Conservation (phyloP, 2,888 invertebrate species). For the Drosophila dives region DNA sequence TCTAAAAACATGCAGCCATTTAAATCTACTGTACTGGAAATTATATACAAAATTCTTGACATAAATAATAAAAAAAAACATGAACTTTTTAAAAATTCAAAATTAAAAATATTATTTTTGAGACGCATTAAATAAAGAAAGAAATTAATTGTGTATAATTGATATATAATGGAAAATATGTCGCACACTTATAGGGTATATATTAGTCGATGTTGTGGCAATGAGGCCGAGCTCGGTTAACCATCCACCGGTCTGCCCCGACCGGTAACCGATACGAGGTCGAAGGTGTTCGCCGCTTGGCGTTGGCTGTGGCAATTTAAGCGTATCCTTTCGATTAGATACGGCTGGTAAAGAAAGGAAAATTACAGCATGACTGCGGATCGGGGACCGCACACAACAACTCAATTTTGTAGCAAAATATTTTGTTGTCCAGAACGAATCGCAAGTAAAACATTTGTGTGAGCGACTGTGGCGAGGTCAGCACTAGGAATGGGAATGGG, state of each 20-base stretch:
- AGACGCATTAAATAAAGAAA: neutral
- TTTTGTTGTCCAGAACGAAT: slow-evolving; percentile 82
- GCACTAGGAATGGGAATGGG: slow-evolving; percentile 8
- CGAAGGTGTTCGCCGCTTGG: slow-evolving; percentile 54
- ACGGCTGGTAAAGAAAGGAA: slow-evolving; percentile 67
- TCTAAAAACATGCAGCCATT: neutral
- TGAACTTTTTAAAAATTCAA: too few relatives aligned
- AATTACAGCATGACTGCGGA: slow-evolving; percentile 65
- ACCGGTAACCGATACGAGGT: slow-evolving; percentile 23
- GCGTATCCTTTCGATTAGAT: slow-evolving; percentile 77
- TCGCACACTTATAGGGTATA: slow-evolving; percentile 16
- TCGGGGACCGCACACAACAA: slow-evolving; percentile 67
- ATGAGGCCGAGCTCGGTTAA: slow-evolving; percentile 12
- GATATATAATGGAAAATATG: neutral
- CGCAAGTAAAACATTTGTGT: slow-evolving; percentile 66
- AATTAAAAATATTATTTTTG: too few relatives aligned
- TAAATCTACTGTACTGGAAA: neutral
- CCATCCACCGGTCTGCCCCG: slow-evolving; percentile 31
- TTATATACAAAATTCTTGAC: neutral
- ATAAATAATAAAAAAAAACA: neutral
- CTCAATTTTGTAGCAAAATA: slow-evolving; percentile 81
- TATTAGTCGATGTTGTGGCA: neutral
- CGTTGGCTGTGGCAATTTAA: slow-evolving; percentile 69
- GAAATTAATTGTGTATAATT: neutral
- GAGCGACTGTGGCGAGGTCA: slow-evolving; percentile 37